phyloP scores from a whole-genome alignment of 2,113 vertebrate genomes.

The Boleophthalmus pectinirostris region DNA sequence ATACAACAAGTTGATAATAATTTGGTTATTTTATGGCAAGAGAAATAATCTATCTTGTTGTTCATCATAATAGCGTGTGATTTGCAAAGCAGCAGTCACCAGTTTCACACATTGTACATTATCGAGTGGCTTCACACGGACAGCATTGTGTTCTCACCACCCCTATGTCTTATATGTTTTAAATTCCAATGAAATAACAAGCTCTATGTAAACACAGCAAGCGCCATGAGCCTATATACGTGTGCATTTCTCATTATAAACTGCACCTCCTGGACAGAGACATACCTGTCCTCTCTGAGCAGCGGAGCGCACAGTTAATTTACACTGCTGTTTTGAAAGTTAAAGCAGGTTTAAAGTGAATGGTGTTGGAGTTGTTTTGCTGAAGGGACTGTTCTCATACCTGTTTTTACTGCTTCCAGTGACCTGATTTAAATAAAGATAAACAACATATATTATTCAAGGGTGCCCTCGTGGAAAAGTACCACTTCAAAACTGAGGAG shows the following conservation, averaged over 20 bases:
- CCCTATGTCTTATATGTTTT: neutral
- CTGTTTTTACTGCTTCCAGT: neutral
- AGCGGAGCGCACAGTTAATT: too few relatives aligned
- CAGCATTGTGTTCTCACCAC: slow-evolving; percentile 6
- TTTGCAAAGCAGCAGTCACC: neutral
- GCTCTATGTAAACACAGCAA: neutral
- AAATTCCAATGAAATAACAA: neutral
- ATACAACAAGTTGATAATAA: neutral
- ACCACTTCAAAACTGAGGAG: neutral
- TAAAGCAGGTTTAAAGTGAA: neutral
- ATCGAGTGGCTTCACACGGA: neutral
- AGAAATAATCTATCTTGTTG: too few relatives aligned
- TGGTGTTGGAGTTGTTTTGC: neutral
- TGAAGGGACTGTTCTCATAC: neutral
- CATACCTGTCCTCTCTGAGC: too few relatives aligned
- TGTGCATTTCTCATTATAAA: neutral
- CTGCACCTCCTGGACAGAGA: neutral
- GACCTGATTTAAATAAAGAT: neutral
- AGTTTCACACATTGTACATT: slow-evolving; percentile 3
- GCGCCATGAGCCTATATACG: neutral
- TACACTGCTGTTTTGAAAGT: neutral
- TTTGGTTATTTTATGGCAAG: too few relatives aligned
- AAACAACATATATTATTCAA: neutral
- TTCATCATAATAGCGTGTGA: too few relatives aligned
- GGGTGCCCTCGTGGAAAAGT: neutral